Base-by-base conservation (phyloP, 2,888 invertebrate species). In the Thelaira solivaga region DNA sequence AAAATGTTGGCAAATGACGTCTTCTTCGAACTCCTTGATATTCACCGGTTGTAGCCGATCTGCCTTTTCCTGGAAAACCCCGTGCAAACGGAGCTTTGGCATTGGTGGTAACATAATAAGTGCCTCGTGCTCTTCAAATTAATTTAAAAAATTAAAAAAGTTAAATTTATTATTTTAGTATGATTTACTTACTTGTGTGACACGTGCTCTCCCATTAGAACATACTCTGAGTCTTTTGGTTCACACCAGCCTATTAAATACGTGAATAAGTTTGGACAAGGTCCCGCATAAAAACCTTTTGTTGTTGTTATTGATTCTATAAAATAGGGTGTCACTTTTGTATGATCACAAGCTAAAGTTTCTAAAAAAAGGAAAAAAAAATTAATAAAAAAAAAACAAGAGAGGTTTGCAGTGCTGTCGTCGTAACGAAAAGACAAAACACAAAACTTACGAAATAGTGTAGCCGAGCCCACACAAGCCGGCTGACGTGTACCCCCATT, bases 241-340 rank as follows among this genome's bases (percentile, higher is more conserved):
- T 92, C 93, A 86, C 96, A 96, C 93, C 94, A 95, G 11, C 95
- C 95, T 81, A 96, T 91, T 84, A 95, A 91, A 84, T 95, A 96
- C n/a, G 94, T 94, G 80, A 96, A 92, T 18, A 96, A 90, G 84
- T 93, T 95, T 24, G 94, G 92, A 85, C 96, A 96, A 0, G 95
- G 95, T 2, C 95, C 94, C 1, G 96, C 94, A 93, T 94, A 96
- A 88, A 96, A 96, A 20, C 96, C 96, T 13, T 90, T 90, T 67
- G 91, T 92, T 13, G 94, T 93, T 83, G 94, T 94, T 83, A 96
- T 96, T 1, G 96, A 96, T 88, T 96, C 96, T 81, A 96, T 95
- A 87, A 96, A 96, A 87, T 95, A 96, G 8, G 96, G 96, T 2
- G 96, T 96, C 75, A 96, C 96, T 90, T 95, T 95, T 5, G 96